These are phyloP conservation scores for Clivina fossor DNA, from an alignment of 2,888 invertebrate species.

Conservation along the genomic window DNA sequence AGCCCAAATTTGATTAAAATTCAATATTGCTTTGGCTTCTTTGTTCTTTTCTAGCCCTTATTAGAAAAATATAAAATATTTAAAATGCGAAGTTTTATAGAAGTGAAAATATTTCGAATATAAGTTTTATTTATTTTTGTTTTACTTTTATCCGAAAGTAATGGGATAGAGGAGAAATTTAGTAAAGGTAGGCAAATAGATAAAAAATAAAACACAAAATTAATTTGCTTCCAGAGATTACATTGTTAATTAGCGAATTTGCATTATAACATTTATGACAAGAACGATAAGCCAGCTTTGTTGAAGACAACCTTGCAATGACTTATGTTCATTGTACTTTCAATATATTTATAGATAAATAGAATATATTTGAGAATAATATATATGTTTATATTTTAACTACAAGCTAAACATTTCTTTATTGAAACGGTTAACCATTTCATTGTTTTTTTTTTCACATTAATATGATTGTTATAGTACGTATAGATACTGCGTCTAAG, in stretches of 20 bases:
- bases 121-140: no score
- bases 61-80: no score
- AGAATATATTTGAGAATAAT: conserved; percentile 22
- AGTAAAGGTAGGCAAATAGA: no score
- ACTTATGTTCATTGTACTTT: conserved; percentile 22
- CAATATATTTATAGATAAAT: conserved; percentile 7
- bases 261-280: conserved; percentile 22
- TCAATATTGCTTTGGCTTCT: no score
- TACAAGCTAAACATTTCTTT: conserved; percentile 14
- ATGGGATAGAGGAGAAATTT: no score
- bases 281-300: conserved; percentile 27
- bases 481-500: background rate
- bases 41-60: no score
- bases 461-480: conserved; percentile 13
- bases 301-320: conserved; percentile 31
- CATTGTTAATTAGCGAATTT: conserved; percentile 40
- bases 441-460: conserved; percentile 10
- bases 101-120: no score
- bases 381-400: conserved; percentile 14
- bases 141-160: no score
- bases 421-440: conserved; percentile 33
- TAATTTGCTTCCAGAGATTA: conserved; percentile 47
- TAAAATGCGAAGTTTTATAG: no score
- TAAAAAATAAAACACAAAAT: no score
- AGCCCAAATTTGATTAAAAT: no score